These are phyloP conservation scores for Pyrgus malvae DNA, from an alignment of 2,888 invertebrate species.

Conservation along the genomic window DNA sequence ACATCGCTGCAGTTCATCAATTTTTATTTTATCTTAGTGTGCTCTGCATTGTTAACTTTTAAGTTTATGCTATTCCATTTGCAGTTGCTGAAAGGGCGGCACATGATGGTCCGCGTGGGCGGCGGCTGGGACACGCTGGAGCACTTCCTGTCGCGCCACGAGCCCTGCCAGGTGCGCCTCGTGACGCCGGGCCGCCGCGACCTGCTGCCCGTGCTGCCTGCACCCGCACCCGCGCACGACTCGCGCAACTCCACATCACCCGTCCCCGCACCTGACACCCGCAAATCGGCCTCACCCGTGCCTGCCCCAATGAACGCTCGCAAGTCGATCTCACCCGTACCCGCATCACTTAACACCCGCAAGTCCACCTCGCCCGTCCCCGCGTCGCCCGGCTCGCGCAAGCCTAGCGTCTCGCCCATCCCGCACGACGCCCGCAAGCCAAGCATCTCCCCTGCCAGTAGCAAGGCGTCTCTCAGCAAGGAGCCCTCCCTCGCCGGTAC, in stretches of 20 bases:
- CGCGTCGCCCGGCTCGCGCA: no score
- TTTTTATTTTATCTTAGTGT: no score
- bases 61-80: no score
- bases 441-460: constrained; percentile 51
- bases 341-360: no score
- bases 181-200: constrained; percentile 67
- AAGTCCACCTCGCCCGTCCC: no score
- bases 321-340: no score
- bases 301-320: constrained; percentile 28
- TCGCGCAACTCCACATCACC: no score
- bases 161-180: constrained; percentile 90
- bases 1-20: no score
- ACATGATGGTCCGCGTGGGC: constrained; percentile 97
- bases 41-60: no score
- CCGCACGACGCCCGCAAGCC: no score
- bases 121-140: constrained; percentile 97
- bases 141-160: constrained; percentile 94
- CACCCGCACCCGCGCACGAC: constrained; percentile 31
- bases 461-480: constrained; percentile 46
- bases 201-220: constrained; percentile 56
- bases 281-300: constrained; percentile 30
- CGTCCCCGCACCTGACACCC: constrained; percentile 22
- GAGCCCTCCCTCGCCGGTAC: constrained; percentile 47
- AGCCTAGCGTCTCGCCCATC: no score
- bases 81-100: constrained; percentile 93